Percentiles rank a stretch among this genome's conserved stretches.
These are phyloP conservation scores for Pristionchus entomophagus DNA, from an alignment of 2,888 invertebrate genomes.

Conservation along the genomic window DNA sequence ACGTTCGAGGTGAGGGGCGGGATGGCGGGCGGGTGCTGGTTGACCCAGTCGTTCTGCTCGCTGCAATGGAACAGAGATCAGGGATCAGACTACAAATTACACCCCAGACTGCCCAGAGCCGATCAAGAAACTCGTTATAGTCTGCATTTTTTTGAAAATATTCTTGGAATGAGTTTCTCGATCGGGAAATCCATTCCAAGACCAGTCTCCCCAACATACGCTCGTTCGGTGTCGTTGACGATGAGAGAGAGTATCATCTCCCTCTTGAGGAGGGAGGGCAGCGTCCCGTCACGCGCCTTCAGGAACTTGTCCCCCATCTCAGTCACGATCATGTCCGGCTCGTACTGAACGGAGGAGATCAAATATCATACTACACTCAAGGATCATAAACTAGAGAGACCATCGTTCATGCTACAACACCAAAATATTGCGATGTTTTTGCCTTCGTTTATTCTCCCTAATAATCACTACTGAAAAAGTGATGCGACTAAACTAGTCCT, in stretches of 20 bases:
- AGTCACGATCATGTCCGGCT: slow-evolving; percentile 45
- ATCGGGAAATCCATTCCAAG: background rate
- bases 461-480: too few relatives aligned
- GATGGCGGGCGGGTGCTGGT: slow-evolving; percentile 46
- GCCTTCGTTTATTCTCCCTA: too few relatives aligned
- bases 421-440: too few relatives aligned
- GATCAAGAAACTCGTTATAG: too few relatives aligned
- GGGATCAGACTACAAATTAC: background rate
- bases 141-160: background rate
- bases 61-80: slow-evolving; percentile 49
- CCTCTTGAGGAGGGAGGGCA: slow-evolving; percentile 38
- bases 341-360: slow-evolving; percentile 25
- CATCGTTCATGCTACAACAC: too few relatives aligned
- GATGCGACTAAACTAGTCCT: too few relatives aligned
- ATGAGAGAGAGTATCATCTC: slow-evolving; percentile 44
- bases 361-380: too few relatives aligned
- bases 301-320: slow-evolving; percentile 46
- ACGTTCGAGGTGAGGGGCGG: slow-evolving; percentile 43
- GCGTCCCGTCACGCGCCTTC: slow-evolving; percentile 44
- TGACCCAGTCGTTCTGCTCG: slow-evolving; percentile 51
- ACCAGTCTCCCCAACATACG: background rate
- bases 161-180: background rate
- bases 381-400: too few relatives aligned
- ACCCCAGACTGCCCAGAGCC: background rate
- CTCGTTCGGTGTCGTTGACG: slow-evolving; percentile 45